Evolutionary conservation across 2,888 invertebrate genomes (phyloP), one percentile per base, ranked within the genome.

Genomic region (Oligia latruncula): DNA sequence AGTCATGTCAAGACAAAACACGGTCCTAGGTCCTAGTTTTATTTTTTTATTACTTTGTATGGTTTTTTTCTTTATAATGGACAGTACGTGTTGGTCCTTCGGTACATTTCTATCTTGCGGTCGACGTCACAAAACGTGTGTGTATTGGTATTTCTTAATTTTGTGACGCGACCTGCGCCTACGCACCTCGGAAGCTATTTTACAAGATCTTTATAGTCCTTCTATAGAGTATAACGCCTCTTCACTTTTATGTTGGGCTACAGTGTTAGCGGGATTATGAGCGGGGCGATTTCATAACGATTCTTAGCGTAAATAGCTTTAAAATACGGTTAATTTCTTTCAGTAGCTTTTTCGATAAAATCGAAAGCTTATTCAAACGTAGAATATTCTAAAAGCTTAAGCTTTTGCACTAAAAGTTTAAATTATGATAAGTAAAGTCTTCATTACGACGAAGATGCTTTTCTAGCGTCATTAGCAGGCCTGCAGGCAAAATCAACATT

Each of bases 141-240:
- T 80, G 80, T 84, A 85, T 90, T 78, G 87, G 88, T 89, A 93
- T 93, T 92, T 91, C 92, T 93, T 92, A 90, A 93, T 93, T 91
- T 88, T 81, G 85, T 88, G 81, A 80, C 81, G 84, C 82, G 91
- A 92, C 90, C 92, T 90, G 92, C 88, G 76, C 88, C 88, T 87
- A 89, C 88, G 87, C 89, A 81, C 79, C 84, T 90, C 93, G 91
- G 94, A 91, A 94, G 94, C 92, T 85, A 90, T 91, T 90, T 90
- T 90, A 92, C 92, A 88, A 91, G 91, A 92, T 92, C 92, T 93
- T 94, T 93, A 92, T 93, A 92, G 93, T 91, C 92, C 91, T 89
- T 87, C 84, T 88, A 89, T 90, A 85, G 86, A 85, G 87, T 87
- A 87, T 81, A 78, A 87, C 85, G 82, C 87, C 90, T 89, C 86